A percentile compares a stretch with the other conserved stretches of the same genome.
These are phyloP conservation scores for Prunella himalayana DNA, from an alignment of 2,113 vertebrate species.

Conservation along the genomic window DNA sequence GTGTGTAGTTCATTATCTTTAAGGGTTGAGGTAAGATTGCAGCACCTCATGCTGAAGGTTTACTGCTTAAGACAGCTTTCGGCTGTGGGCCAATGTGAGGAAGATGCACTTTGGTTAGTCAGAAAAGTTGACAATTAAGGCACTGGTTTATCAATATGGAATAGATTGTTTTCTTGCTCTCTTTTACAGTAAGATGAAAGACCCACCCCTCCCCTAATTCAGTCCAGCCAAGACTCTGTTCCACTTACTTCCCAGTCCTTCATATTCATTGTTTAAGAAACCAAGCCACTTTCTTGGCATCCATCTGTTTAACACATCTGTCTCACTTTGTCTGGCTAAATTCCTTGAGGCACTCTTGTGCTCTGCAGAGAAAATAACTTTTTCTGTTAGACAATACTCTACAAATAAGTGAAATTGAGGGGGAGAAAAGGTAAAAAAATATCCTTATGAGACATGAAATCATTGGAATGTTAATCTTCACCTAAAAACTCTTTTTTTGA, in stretches of 20 bases:
- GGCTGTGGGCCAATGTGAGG: background rate
- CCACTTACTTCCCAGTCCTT: background rate
- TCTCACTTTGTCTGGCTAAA: background rate
- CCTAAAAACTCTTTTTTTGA: background rate
- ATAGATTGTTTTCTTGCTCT: background rate
- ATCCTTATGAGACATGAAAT: background rate
- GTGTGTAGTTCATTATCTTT: background rate
- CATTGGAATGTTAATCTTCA: background rate
- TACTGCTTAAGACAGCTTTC: background rate
- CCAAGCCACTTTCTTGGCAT: background rate
- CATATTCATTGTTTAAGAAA: background rate
- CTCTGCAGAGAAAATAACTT: slow-evolving; percentile 8
- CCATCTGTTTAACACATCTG: slow-evolving; percentile 14
- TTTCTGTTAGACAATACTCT: background rate
- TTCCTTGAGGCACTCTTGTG: background rate
- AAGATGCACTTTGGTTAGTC: background rate
- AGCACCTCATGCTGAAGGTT: background rate
- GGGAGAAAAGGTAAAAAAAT: background rate
- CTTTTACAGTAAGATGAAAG: background rate
- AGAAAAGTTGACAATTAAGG: background rate
- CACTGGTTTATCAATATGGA: background rate
- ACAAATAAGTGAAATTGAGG: background rate
- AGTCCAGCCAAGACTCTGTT: background rate
- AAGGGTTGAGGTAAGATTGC: background rate
- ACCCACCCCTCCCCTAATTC: background rate